Evolutionary conservation across 2,797 vertebrate genomes (phyloP).

Genomic region (Petrocephalus sullivani): DNA sequence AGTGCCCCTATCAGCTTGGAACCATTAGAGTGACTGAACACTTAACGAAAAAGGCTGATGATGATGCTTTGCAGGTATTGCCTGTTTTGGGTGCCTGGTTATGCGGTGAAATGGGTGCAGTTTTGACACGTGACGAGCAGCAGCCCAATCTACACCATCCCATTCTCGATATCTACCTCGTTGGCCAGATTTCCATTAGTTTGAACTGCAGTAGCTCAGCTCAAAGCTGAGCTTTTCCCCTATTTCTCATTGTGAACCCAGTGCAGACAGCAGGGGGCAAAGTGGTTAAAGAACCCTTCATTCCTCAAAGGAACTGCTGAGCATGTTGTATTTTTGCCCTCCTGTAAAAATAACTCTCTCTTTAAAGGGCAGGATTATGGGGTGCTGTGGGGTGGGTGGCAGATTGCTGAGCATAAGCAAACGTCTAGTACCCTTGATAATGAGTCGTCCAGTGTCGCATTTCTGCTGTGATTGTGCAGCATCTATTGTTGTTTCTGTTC

Average conservation of each 20-base stretch:
- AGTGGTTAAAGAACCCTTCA: not conserved
- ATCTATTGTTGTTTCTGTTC: not conserved
- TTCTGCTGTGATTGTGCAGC: not conserved
- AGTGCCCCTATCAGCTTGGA: not conserved
- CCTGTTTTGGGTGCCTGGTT: not conserved
- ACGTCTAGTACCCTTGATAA: not conserved
- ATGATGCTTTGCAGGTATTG: too few species aligned
- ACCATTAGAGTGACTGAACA: not conserved
- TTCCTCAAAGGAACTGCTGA: not conserved
- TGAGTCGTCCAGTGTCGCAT: not conserved
- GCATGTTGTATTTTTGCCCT: conserved; percentile 9
- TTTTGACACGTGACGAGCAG: not conserved
- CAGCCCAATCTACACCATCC: not conserved
- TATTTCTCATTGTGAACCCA: not conserved
- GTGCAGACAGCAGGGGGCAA: not conserved
- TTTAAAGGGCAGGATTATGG: not conserved
- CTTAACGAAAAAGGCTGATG: too few species aligned
- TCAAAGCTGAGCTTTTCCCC: not conserved
- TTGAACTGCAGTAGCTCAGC: not conserved
- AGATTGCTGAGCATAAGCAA: not conserved
- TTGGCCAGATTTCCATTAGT: not conserved
- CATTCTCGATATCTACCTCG: not conserved
- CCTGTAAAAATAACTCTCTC: conserved; percentile 9
- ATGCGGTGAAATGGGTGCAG: not conserved
- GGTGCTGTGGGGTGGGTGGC: not conserved